Evolutionary conservation across 2,888 invertebrate genomes (phyloP), one percentile per base, ranked within the genome.

Genomic region (Gisinianus flammeolus): DNA sequence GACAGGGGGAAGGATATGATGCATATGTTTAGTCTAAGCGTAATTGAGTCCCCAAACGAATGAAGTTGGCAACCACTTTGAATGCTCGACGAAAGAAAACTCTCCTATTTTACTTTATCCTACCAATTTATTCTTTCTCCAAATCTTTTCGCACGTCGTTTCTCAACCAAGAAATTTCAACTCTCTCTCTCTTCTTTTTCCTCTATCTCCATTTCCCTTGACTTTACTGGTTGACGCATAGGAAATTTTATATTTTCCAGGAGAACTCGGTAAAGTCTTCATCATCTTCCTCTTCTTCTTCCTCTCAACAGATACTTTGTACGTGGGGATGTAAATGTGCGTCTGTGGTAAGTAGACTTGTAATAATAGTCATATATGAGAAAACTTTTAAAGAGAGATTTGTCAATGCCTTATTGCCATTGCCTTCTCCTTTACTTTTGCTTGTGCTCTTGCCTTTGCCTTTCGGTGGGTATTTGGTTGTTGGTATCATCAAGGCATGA

Each of bases 41-140:
- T 84, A 84, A 84, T 84, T 84, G 84, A 84, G 84, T 84, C 81
- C 76, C 79, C 71, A 78, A 78, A 72, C 67, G 72, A 70, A 58
- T 52, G 72, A 69, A 64, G 64, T 33, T 35, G 69, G 66, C 31
- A 58, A 71, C 52, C 79, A 81, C 81, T 81, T 81, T 81, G 77
- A 81, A 81, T 80, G 77, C 79, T 66, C 69, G 58, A 69, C 67
- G 71, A 67, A 79, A 79, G 79, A 79, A 79, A 80, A 79, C 76
- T 68, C 79, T 81, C 78, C 68, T 68, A 78, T 79, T 83, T 77
- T 75, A 81, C 77, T 80, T 81, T 80, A 81, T 80, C 81, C 79
- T 77, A 79, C 80, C 81, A 79, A 80, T 80, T 82, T n/a, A n/a
- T n/a, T 80, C 77, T 79, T 74, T 62, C 77, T 71, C 74, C 76